phyloP scores from a whole-genome alignment of 2,888 invertebrate genomes.

The Lepetodrilus schrolli region DNA sequence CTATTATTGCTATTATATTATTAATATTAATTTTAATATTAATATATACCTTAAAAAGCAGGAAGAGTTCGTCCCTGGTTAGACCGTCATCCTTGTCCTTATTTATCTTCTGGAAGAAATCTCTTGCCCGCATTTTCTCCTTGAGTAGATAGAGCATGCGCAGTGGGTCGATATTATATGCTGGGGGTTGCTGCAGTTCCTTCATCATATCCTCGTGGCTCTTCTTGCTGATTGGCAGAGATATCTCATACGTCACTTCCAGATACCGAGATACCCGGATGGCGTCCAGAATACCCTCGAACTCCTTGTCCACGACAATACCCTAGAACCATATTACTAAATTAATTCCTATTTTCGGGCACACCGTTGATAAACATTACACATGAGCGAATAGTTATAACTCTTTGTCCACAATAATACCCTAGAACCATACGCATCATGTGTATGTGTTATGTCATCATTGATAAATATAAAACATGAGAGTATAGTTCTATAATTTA shows the following conservation, averaged over 20 bases:
- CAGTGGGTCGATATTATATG: slow-evolving; percentile 68
- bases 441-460: too few species aligned
- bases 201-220: slow-evolving; percentile 53
- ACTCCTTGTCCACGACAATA: slow-evolving; percentile 69
- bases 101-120: slow-evolving; percentile 67
- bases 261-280: slow-evolving; percentile 54
- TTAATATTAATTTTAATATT: too few species aligned
- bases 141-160: slow-evolving; percentile 66
- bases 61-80: slow-evolving; percentile 56
- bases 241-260: slow-evolving; percentile 57
- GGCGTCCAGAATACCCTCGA: slow-evolving; percentile 57
- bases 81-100: slow-evolving; percentile 62
- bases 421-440: too few species aligned
- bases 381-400: too few species aligned
- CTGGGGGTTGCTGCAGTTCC: slow-evolving; percentile 40
- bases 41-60: slow-evolving; percentile 55
- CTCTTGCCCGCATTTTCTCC: slow-evolving; percentile 65
- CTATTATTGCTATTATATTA: too few species aligned
- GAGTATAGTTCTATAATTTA: too few species aligned
- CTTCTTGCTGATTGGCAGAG: slow-evolving; percentile 56
- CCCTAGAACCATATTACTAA: too few species aligned
- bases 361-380: too few species aligned
- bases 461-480: too few species aligned
- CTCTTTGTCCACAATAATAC: too few species aligned
- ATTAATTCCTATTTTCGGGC: too few species aligned